A percentile compares a stretch with the other conserved stretches of the same genome.
These are phyloP conservation scores for Pipa parva DNA, from an alignment of 2,113 vertebrate genomes.

Conservation along the genomic window DNA sequence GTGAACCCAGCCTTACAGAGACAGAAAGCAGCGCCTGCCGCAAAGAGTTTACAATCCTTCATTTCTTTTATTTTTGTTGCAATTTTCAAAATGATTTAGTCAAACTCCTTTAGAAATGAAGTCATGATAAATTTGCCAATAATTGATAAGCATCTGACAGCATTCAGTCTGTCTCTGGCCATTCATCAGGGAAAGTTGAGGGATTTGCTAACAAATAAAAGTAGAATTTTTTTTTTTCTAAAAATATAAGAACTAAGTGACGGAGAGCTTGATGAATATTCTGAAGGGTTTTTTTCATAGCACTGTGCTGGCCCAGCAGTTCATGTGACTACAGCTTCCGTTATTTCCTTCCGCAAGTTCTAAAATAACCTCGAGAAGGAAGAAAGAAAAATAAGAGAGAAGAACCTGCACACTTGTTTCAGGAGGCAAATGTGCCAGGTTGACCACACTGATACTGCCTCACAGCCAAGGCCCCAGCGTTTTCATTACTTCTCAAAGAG, in stretches of 20 bases:
- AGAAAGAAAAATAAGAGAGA: constrained; percentile 2
- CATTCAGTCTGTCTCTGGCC: too few relatives aligned
- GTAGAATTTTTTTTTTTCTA: too few relatives aligned
- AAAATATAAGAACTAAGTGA: constrained; percentile 30
- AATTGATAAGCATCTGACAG: too few relatives aligned
- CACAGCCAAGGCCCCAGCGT: not conserved
- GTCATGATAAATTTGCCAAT: too few relatives aligned
- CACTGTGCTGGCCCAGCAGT: constrained; percentile 42
- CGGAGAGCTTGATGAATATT: constrained; percentile 1
- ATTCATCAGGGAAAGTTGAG: too few relatives aligned
- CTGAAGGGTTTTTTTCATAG: constrained; percentile 14
- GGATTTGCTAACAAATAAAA: too few relatives aligned
- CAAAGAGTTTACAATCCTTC: too few relatives aligned
- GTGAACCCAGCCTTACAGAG: too few relatives aligned
- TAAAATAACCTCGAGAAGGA: constrained; percentile 57
- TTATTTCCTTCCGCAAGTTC: constrained; percentile 72
- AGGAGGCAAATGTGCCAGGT: constrained; percentile 11
- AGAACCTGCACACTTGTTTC: constrained; percentile 26
- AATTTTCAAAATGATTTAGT: too few relatives aligned
- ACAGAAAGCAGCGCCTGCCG: too few relatives aligned
- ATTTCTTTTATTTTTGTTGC: too few relatives aligned
- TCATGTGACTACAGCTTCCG: constrained; percentile 77
- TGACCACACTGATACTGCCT: constrained; percentile 8
- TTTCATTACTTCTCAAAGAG: not conserved
- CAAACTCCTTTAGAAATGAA: too few relatives aligned